Base-by-base conservation (phyloP, 2,888 invertebrate species). In the Tetropium fuscum region DNA sequence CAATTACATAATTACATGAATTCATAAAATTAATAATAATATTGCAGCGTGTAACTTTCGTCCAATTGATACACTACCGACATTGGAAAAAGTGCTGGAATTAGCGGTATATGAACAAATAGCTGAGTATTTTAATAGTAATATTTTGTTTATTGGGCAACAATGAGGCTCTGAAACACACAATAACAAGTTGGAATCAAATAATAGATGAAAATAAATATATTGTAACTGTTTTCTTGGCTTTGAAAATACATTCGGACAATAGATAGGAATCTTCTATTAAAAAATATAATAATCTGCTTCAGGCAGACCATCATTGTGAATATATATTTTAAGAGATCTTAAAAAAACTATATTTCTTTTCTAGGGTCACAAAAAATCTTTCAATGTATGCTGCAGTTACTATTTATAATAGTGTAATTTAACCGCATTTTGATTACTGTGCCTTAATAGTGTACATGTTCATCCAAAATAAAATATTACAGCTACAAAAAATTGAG, bases 381-480 rank as follows among this genome's bases (percentile, higher is more conserved):
- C 43, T 44, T 19, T 53, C 44, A 40, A 53, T 43, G 16, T 16
- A 44, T 53, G 43, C 36, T 7, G 22, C 34, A 40, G 27, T 53
- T 41, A 53, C 41, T 6, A 18, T 38, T 30, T 53, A 53, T 53
- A 53, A 34, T 22, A 53, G n/a, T 40, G 16, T 53, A 27, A 22
- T 53, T 40, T 41, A 27, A 30, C 53, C 38, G 6, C 53, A 53
- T 40, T 53, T 53, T 18, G 30, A 53, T 41, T 53, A 41, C 11
- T 53, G 53, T 20, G 25, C 41, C 30, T 41, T 25, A n/a, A 40
- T 53, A 27, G 20, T 41, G 25, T 53, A 10, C 27, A 27, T n/a
- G n/a, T n/a, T n/a, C n/a, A n/a, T n/a, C n/a, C n/a, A n/a, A n/a
- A n/a, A n/a, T n/a, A n/a, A n/a, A n/a, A n/a, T n/a, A n/a, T n/a